A percentile compares a stretch with the other conserved stretches of the same genome.
Conservation (phyloP, 2,113 vertebrate genomes). For the Cairina moschata region DNA sequence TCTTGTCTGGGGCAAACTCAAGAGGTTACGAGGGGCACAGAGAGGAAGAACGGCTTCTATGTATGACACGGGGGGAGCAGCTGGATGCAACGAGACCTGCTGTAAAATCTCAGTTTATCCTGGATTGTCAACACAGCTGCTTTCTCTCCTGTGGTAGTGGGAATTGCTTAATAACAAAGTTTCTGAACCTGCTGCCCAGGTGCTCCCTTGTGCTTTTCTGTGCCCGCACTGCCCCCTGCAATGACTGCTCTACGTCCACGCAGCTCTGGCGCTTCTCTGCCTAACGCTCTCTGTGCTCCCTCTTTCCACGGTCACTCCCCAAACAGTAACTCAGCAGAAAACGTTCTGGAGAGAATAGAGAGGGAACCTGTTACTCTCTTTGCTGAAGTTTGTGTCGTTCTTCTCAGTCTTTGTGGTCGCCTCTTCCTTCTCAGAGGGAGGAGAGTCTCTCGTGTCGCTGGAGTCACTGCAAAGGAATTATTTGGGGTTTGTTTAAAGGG, state of each 20-base stretch:
- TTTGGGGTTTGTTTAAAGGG: not conserved
- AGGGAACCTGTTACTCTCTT: slow-evolving; percentile 79
- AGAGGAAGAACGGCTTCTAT: not conserved
- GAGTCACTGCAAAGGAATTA: slow-evolving; percentile 84
- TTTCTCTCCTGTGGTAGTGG: not conserved
- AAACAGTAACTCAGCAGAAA: accelerated
- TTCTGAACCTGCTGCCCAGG: not conserved
- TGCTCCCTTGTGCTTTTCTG: not conserved
- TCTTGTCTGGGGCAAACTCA: not conserved
- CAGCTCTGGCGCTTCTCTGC: not conserved
- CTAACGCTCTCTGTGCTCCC: accelerated
- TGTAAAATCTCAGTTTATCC: not conserved
- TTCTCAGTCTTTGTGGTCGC: slow-evolving; percentile 74
- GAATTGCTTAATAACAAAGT: not conserved
- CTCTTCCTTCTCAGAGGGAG: slow-evolving; percentile 85
- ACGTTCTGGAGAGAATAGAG: not conserved
- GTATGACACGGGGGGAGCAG: not conserved
- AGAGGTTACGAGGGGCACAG: not conserved
- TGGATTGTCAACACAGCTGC: not conserved
- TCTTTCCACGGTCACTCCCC: accelerated
- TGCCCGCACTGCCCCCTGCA: accelerated
- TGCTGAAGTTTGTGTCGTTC: slow-evolving; percentile 72
- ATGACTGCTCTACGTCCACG: accelerated
- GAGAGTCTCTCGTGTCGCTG: slow-evolving; percentile 83
- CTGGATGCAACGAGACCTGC: not conserved